Percentiles rank a stretch among this genome's conserved stretches.
Conservation (phyloP, 2,797 vertebrate genomes). For the Coluber constrictor region DNA sequence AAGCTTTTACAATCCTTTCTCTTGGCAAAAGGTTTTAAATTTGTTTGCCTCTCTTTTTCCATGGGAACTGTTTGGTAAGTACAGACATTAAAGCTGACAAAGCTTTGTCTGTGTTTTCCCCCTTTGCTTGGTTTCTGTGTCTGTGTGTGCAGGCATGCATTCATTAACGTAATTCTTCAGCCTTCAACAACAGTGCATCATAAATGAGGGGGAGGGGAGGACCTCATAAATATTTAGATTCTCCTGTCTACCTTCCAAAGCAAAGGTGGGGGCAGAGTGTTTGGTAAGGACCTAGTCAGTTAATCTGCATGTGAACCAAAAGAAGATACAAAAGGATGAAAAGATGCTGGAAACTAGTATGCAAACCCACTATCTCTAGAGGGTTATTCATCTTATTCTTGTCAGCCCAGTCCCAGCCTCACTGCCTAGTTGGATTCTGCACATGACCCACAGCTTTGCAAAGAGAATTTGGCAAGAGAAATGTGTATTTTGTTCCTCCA, state of each 20-base stretch:
- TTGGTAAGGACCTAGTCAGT: slow-evolving; percentile 67
- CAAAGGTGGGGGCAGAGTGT: slow-evolving; percentile 47
- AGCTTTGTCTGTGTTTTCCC: slow-evolving; percentile 60
- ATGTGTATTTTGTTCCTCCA: slow-evolving; percentile 18
- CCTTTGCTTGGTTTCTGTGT: slow-evolving; percentile 78
- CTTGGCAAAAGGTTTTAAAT: slow-evolving; percentile 70
- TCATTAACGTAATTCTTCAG: slow-evolving; percentile 80
- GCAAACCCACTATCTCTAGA: slow-evolving; percentile 77
- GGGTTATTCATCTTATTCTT: slow-evolving; percentile 77
- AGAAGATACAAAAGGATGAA: slow-evolving; percentile 77
- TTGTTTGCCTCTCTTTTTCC: slow-evolving; percentile 53
- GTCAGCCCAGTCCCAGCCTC: slow-evolving; percentile 67
- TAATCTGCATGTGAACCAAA: slow-evolving; percentile 84
- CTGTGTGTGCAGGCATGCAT: slow-evolving; percentile 82
- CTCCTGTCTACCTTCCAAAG: slow-evolving; percentile 64
- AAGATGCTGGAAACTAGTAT: slow-evolving; percentile 75
- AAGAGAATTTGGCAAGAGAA: slow-evolving; percentile 44
- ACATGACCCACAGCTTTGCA: slow-evolving; percentile 65
- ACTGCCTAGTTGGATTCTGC: slow-evolving; percentile 60
- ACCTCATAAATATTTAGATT: slow-evolving; percentile 80
- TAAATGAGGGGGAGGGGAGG: slow-evolving; percentile 63
- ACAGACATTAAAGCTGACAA: slow-evolving; percentile 64
- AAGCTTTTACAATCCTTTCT: slow-evolving; percentile 68
- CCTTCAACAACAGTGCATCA: slow-evolving; percentile 75
- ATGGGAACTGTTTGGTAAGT: slow-evolving; percentile 73